Base-by-base conservation (phyloP, 1,140 invertebrate genomes). In the Dryas iulia region DNA sequence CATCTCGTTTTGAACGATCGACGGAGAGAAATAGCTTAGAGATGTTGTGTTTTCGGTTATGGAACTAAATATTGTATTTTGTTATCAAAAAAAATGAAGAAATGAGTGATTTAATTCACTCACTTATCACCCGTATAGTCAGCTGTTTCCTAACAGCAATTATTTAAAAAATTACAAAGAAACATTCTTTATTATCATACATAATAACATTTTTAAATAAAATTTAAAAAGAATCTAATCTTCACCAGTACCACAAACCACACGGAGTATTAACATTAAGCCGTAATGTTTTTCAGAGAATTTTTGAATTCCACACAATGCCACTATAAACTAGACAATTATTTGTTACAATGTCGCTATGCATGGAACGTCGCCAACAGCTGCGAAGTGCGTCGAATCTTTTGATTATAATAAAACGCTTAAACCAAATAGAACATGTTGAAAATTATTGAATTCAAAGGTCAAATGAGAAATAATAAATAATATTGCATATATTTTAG, bases 311-410 rank as follows among this genome's bases (percentile, higher is more conserved):
- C 53, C 12, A 31, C 47, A 69, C 54, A 69, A 58, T 56, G 54
- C 39, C 57, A 54, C 18, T 39, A 58, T 69, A 59, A 60, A 69
- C 53, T 61, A 64, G 59, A 59, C 30, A 63, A 72, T 33, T 66
- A 65, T 72, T 68, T 54, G 62, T 58, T 66, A 71, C 63, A 71
- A 62, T 63, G 72, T 69, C 59, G 35, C 59, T 69, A 67, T 53
- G 39, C 64, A 33, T 77, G 74, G 74, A 71, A 59, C 31, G 8
- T 14, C n/a, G 72, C 74, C 74, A 77, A 69, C 10, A 69, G 54
- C 59, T 47, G 52, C 33, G 18, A 21, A 65, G 30, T 24, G 53
- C 56, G 64, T 47, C 25, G 63, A 35, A 65, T 65, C 53, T 39
- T 52, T 71, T 69, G 35, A 69, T 63, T 63, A 54, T 52, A 67